Percentiles rank a stretch among this genome's conserved stretches.
Conservation (phyloP, 2,797 vertebrate genomes). For the Lophotriccus pileatus region DNA sequence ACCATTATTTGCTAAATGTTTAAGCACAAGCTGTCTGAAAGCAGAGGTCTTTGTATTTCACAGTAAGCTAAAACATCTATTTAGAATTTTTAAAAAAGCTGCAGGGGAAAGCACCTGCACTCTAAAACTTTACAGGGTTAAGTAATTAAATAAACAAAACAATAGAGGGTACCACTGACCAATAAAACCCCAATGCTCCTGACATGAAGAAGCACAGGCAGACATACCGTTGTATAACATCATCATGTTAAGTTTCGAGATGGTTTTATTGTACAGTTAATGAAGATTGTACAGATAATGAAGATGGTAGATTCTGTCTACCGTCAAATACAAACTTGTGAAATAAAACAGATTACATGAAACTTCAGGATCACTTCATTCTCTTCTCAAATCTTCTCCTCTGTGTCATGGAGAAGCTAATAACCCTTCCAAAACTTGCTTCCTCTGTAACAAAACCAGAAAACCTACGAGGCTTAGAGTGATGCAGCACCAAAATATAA, state of each 20-base stretch:
- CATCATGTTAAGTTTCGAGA: neutral
- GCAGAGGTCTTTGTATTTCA: neutral
- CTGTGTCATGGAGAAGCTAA: neutral
- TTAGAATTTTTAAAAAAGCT: neutral
- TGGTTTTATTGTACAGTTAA: neutral
- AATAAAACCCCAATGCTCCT: neutral
- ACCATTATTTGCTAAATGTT: neutral
- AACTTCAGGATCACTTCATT: neutral
- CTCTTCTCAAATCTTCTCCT: neutral
- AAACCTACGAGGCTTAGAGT: neutral
- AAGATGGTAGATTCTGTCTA: neutral
- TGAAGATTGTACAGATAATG: no score
- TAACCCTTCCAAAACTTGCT: neutral
- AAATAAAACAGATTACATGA: neutral
- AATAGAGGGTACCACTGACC: neutral
- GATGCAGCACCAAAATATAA: neutral
- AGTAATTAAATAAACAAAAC: neutral
- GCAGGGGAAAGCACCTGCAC: neutral
- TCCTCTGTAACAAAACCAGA: neutral
- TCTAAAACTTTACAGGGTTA: neutral
- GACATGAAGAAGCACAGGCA: neutral
- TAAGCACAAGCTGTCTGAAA: neutral
- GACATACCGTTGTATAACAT: neutral
- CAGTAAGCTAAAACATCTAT: neutral
- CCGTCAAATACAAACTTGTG: neutral